A percentile compares a stretch with the other conserved stretches of the same genome.
Evolutionary conservation across 2,797 vertebrate species (phyloP).

Genomic region (Acridotheres tristis): DNA sequence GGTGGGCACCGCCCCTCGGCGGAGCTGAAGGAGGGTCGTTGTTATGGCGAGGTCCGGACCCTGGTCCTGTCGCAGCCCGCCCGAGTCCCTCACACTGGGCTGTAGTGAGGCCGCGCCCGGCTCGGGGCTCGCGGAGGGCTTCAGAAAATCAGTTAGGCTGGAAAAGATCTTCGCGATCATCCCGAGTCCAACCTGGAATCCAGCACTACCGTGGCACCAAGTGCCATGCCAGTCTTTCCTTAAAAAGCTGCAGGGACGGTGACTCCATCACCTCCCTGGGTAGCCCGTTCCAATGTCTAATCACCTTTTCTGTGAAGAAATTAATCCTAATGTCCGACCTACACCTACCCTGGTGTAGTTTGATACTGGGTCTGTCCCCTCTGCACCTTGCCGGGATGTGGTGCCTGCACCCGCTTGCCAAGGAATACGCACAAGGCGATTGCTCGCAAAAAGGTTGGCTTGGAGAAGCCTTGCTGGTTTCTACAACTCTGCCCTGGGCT

Average conservation of each 20-base stretch:
- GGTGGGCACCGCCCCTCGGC: rapidly evolving
- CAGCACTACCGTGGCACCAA: too few relatives aligned
- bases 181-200: not conserved
- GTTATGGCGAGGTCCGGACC: rapidly evolving
- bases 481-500: not conserved
- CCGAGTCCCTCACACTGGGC: not conserved
- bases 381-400: rapidly evolving
- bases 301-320: not conserved
- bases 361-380: not conserved
- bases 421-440: rapidly evolving
- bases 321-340: not conserved
- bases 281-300: not conserved
- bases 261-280: not conserved
- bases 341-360: not conserved
- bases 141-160: too few relatives aligned
- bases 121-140: rapidly evolving
- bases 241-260: too few relatives aligned
- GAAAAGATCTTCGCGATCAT: not conserved
- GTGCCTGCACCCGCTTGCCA: rapidly evolving
- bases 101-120: not conserved
- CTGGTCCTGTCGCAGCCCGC: rapidly evolving
- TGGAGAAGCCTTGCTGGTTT: not conserved
- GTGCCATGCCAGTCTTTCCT: not conserved
- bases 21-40: rapidly evolving
- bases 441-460: rapidly evolving